Conservation (phyloP, 2,888 invertebrate genomes). For the Deilephila elpenor region DNA sequence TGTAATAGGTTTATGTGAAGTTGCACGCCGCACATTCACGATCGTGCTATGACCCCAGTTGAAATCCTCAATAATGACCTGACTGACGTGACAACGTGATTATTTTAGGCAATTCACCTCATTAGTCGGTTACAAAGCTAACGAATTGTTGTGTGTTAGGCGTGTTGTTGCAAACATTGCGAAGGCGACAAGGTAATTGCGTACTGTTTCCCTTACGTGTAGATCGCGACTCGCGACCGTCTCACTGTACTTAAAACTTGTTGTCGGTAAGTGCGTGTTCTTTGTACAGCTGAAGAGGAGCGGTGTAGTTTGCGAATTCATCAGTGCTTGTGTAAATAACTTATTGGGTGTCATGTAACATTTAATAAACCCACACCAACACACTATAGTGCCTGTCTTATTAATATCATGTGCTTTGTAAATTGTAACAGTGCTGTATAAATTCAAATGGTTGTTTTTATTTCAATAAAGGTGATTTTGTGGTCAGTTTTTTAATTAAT, state of each 20-base stretch:
- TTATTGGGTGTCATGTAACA: constrained; percentile 17
- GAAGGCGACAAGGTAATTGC: constrained; percentile 41
- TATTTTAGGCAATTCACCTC: constrained; percentile 37
- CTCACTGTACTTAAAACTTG: constrained; percentile 25
- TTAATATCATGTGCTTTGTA: constrained; percentile 25
- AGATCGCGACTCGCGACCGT: constrained; percentile 16
- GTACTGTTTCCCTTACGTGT: constrained; percentile 34
- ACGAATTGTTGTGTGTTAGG: constrained; percentile 30
- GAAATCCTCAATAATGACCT: constrained; percentile 59
- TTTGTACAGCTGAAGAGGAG: constrained; percentile 39
- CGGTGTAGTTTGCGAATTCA: constrained; percentile 26
- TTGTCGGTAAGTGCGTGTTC: constrained; percentile 33
- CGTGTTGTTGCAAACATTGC: constrained; percentile 32
- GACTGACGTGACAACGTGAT: constrained; percentile 64
- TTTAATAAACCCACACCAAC: constrained; percentile 15
- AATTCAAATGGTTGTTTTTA: background rate
- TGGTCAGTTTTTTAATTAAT: background rate
- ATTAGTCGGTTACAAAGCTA: constrained; percentile 26
- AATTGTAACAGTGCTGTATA: constrained; percentile 13
- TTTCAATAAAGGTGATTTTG: constrained; percentile 2
- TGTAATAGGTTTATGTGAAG: constrained; percentile 46
- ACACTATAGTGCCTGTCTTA: constrained; percentile 15
- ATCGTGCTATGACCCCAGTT: constrained; percentile 63
- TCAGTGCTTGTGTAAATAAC: constrained; percentile 21
- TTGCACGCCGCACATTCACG: constrained; percentile 65